These are phyloP conservation scores for Ischnura elegans DNA, from an alignment of 2,888 invertebrate species.

Conservation along the genomic window DNA sequence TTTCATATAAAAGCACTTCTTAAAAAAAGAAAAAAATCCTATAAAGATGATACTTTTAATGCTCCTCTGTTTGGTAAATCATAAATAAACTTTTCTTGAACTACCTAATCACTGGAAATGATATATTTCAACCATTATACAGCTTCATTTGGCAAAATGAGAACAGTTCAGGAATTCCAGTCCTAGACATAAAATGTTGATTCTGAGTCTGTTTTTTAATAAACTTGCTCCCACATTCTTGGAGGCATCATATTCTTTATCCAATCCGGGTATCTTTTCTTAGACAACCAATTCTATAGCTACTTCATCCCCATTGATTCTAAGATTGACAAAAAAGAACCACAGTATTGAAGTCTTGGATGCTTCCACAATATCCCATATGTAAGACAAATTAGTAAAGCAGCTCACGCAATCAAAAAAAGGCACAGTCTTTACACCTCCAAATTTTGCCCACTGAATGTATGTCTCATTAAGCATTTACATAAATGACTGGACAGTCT, in stretches of 20 bases:
- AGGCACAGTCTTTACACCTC: slow-evolving; percentile 66
- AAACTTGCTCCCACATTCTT: slow-evolving; percentile 17
- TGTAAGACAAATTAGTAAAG: slow-evolving; percentile 60
- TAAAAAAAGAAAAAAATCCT: slow-evolving; percentile 43
- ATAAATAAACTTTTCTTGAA: slow-evolving; percentile 60
- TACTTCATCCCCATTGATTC: slow-evolving; percentile 49
- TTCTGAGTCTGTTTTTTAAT: background rate
- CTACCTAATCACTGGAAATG: slow-evolving; percentile 66
- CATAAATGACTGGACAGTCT: slow-evolving; percentile 62
- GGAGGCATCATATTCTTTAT: background rate
- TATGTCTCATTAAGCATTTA: slow-evolving; percentile 54
- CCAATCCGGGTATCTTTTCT: background rate
- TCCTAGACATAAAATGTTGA: background rate
- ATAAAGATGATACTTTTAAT: slow-evolving; percentile 39
- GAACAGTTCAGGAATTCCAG: slow-evolving; percentile 60
- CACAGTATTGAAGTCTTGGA: slow-evolving; percentile 36
- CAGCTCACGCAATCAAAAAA: slow-evolving; percentile 59
- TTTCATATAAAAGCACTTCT: slow-evolving; percentile 60
- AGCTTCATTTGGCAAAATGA: slow-evolving; percentile 64
- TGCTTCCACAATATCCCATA: slow-evolving; percentile 30
- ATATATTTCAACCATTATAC: slow-evolving; percentile 62
- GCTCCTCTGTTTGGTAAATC: slow-evolving; percentile 45
- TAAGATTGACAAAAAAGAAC: slow-evolving; percentile 46
- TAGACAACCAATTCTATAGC: slow-evolving; percentile 32
- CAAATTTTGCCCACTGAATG: slow-evolving; percentile 57